phyloP scores from a whole-genome alignment of 2,888 invertebrate genomes.

The Melanchra persicariae region DNA sequence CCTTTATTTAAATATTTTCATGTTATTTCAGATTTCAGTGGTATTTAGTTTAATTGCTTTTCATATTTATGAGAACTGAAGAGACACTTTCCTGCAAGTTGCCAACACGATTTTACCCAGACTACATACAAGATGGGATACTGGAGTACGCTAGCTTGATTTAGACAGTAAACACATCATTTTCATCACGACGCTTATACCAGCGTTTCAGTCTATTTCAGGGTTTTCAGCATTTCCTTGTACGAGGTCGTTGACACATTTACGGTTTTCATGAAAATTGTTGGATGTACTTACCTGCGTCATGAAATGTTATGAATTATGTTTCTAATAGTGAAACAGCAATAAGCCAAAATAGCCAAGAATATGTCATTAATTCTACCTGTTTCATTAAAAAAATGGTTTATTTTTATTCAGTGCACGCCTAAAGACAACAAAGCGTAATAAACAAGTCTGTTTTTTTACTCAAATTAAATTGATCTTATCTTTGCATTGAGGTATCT shows the following conservation, averaged over 20 bases:
- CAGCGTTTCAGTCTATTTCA: conserved; percentile 63
- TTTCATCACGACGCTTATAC: conserved; percentile 49
- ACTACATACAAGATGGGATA: neutral
- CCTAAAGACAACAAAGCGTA: too few species aligned
- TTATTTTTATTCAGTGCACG: too few species aligned
- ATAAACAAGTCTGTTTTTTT: too few species aligned
- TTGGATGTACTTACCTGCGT: conserved; percentile 49
- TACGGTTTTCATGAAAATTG: conserved; percentile 62
- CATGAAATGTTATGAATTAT: conserved; percentile 41
- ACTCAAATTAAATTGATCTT: too few species aligned
- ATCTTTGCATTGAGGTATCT: too few species aligned
- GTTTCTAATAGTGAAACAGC: neutral
- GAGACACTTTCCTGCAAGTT: neutral
- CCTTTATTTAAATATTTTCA: too few species aligned
- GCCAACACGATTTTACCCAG: neutral
- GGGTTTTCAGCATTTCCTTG: conserved; percentile 57
- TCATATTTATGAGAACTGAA: conserved; percentile 16
- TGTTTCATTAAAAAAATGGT: too few species aligned
- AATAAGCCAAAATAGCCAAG: too few species aligned
- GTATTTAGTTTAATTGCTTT: neutral
- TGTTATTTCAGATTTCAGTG: neutral
- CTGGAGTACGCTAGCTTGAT: conserved; percentile 21
- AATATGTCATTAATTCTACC: too few species aligned
- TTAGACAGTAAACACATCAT: conserved; percentile 46
- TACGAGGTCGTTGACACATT: conserved; percentile 67